These are phyloP conservation scores for Drosophila sucinea DNA, from an alignment of 1,140 invertebrate species.

Conservation along the genomic window DNA sequence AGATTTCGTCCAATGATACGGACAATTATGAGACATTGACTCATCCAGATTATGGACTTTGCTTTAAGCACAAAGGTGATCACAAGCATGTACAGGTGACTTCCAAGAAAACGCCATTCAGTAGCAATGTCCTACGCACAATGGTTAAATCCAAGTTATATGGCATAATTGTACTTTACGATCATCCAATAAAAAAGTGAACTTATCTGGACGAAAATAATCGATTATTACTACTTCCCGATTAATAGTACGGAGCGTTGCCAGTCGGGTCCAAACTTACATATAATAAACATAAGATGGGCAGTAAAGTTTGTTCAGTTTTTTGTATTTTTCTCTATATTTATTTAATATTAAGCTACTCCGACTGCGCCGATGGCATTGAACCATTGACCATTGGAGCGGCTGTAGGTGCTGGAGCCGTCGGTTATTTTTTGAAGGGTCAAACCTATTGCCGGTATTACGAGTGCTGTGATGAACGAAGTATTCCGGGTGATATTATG, in stretches of 20 bases:
- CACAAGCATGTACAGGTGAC: slow-evolving; percentile 58
- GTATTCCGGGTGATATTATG: slow-evolving; percentile 76
- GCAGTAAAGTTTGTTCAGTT: no score
- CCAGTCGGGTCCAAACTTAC: no score
- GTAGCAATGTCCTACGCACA: slow-evolving; percentile 27
- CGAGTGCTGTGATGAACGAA: slow-evolving; percentile 84
- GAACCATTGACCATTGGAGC: slow-evolving; percentile 50
- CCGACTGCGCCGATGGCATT: background rate
- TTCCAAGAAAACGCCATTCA: slow-evolving; percentile 13
- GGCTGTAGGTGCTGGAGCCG: slow-evolving; percentile 12
- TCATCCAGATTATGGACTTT: slow-evolving; percentile 48
- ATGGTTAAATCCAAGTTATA: slow-evolving; percentile 36
- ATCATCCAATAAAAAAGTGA: slow-evolving; percentile 39
- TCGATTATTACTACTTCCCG: no score
- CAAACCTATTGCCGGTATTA: slow-evolving; percentile 66
- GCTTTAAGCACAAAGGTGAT: slow-evolving; percentile 63
- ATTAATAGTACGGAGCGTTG: no score
- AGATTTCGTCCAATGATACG: slow-evolving; percentile 41
- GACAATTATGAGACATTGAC: slow-evolving; percentile 55
- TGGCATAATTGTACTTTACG: slow-evolving; percentile 41
- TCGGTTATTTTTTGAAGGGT: slow-evolving; percentile 39
- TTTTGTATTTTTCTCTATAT: no score
- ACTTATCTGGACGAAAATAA: background rate
- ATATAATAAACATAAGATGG: no score
- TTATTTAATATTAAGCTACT: no score